Evolutionary conservation across 2,113 vertebrate species (phyloP).

Genomic region (Microtus montanus): DNA sequence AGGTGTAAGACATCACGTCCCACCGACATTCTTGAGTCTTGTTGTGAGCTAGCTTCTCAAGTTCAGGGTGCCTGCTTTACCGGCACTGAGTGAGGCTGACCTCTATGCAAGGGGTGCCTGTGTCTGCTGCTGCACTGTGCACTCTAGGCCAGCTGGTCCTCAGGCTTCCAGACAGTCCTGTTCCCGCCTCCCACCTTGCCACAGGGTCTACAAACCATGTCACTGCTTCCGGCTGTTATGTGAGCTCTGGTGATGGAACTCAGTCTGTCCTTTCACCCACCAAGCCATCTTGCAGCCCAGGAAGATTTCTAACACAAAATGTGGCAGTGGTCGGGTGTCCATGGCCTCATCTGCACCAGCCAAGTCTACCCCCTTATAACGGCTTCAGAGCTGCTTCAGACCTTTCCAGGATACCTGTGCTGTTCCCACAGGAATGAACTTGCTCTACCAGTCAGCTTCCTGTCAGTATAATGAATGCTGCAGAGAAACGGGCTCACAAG

Average conservation of each 20-base stretch:
- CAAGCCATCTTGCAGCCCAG: not conserved
- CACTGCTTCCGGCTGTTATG: not conserved
- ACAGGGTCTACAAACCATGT: no score
- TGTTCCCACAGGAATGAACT: not conserved
- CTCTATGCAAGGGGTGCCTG: not conserved
- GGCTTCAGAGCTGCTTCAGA: not conserved
- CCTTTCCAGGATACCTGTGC: not conserved
- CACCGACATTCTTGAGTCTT: not conserved
- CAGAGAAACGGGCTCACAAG: not conserved
- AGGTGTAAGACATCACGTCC: not conserved
- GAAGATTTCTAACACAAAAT: not conserved
- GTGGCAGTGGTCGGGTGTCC: not conserved
- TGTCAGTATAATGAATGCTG: not conserved
- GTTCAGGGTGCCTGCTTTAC: not conserved
- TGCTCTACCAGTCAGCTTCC: not conserved
- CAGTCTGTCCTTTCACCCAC: not conserved
- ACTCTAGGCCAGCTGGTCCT: not conserved
- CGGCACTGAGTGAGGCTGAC: not conserved
- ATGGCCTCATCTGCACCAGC: not conserved
- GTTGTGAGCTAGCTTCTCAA: not conserved
- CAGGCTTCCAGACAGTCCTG: not conserved
- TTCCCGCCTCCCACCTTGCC: not conserved
- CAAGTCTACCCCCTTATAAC: accelerated
- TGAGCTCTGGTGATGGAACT: not conserved
- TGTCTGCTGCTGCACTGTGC: not conserved